phyloP scores from a whole-genome alignment of 2,113 vertebrate genomes.

The Potamarius usumacintae region DNA sequence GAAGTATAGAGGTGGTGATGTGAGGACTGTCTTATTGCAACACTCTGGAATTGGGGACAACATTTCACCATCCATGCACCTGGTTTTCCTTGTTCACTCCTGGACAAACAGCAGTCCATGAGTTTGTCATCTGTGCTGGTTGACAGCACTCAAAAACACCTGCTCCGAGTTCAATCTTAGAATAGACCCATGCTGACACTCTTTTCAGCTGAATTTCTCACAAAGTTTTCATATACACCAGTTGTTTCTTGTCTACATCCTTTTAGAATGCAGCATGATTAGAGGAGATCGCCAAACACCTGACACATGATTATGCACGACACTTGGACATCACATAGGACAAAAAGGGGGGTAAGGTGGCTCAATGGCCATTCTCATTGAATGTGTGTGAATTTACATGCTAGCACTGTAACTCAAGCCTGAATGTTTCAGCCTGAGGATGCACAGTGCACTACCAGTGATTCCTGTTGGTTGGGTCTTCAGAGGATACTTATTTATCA shows the following conservation, averaged over 20 bases:
- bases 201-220: constrained; percentile 6
- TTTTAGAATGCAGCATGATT: not conserved
- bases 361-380: not conserved
- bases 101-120: constrained; percentile 32
- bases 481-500: not conserved
- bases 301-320: not conserved
- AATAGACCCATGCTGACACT: not conserved
- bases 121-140: constrained; percentile 7
- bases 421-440: not conserved
- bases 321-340: not conserved
- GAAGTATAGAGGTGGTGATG: constrained; percentile 39
- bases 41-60: constrained; percentile 43
- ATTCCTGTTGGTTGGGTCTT: not conserved
- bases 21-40: constrained; percentile 36
- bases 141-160: constrained; percentile 21
- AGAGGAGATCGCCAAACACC: constrained; percentile 4
- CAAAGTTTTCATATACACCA: constrained; percentile 1
- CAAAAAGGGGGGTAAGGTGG: not conserved
- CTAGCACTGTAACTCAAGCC: not conserved
- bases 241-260: constrained; percentile 2
- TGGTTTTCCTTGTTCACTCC: constrained; percentile 27
- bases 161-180: constrained; percentile 23
- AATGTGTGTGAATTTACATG: not conserved
- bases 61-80: constrained; percentile 51
- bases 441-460: not conserved